Conservation (phyloP, 2,888 invertebrate genomes). For the Cheilosia impressa region DNA sequence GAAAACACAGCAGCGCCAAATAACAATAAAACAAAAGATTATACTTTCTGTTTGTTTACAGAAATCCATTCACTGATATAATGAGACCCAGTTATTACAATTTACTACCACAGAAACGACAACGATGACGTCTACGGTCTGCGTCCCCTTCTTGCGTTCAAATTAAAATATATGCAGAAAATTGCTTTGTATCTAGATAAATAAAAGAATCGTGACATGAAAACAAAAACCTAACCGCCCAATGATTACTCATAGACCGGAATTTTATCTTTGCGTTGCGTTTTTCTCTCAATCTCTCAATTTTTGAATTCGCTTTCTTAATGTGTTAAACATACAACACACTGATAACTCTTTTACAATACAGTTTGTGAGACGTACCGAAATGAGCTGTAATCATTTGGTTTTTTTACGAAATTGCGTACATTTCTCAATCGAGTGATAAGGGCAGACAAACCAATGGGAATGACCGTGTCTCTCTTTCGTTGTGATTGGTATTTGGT, state of each 20-base stretch:
- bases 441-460: background rate
- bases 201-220: slow-evolving; percentile 63
- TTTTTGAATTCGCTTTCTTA: slow-evolving; percentile 5
- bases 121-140: background rate
- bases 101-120: slow-evolving; percentile 5
- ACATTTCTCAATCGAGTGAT: background rate
- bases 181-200: slow-evolving; percentile 59
- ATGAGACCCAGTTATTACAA: slow-evolving; percentile 22
- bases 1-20: background rate
- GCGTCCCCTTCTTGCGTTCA: slow-evolving; percentile 16
- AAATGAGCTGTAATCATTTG: slow-evolving; percentile 18
- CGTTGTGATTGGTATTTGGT: background rate
- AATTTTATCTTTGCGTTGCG: slow-evolving; percentile 56
- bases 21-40: slow-evolving; percentile 12
- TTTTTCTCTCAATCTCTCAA: slow-evolving; percentile 1
- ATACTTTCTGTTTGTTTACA: background rate
- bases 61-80: slow-evolving; percentile 25
- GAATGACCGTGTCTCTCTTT: background rate
- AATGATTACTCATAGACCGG: slow-evolving; percentile 72
- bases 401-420: slow-evolving; percentile 9
- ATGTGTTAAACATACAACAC: slow-evolving; percentile 29
- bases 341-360: slow-evolving; percentile 16
- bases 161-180: slow-evolving; percentile 67
- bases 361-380: background rate
- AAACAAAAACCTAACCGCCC: slow-evolving; percentile 55